These are phyloP conservation scores for Xylocampa areola DNA, from an alignment of 2,888 invertebrate genomes.

Conservation along the genomic window DNA sequence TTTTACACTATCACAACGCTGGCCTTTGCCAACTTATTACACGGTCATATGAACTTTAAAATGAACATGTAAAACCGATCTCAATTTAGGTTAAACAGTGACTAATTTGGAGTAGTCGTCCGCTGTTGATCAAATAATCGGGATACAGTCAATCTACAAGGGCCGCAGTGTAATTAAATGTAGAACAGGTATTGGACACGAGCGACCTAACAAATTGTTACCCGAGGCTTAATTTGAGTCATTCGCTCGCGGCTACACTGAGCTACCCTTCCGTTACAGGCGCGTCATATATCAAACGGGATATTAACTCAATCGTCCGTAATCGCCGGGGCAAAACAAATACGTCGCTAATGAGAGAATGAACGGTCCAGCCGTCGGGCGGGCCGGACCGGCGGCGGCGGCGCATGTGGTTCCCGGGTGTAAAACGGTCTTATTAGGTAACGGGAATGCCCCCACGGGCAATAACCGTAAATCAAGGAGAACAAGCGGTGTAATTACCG, in stretches of 20 bases:
- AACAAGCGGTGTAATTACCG: constrained; percentile 91
- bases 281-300: constrained; percentile 81
- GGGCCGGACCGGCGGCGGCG: constrained; percentile 72
- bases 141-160: constrained; percentile 40
- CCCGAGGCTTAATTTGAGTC: constrained; percentile 66
- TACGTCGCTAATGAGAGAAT: constrained; percentile 87
- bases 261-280: constrained; percentile 77
- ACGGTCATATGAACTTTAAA: constrained; percentile 32
- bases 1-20: constrained; percentile 61
- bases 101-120: constrained; percentile 31
- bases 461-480: constrained; percentile 90
- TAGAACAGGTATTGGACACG: constrained; percentile 52
- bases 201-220: constrained; percentile 58
- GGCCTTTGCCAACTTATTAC: constrained; percentile 45
- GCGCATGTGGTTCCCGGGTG: constrained; percentile 87
- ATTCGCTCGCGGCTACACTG: constrained; percentile 64
- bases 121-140: constrained; percentile 38
- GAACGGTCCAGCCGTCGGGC: constrained; percentile 78
- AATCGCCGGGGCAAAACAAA: constrained; percentile 84
- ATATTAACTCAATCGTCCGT: constrained; percentile 85
- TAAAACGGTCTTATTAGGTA: constrained; percentile 90
- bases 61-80: neutral
- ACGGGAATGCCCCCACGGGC: constrained; percentile 89
- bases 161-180: constrained; percentile 53
- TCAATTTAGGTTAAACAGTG: constrained; percentile 21